Conservation (phyloP, 1,140 invertebrate species). For the Heliconius eleuchia region DNA sequence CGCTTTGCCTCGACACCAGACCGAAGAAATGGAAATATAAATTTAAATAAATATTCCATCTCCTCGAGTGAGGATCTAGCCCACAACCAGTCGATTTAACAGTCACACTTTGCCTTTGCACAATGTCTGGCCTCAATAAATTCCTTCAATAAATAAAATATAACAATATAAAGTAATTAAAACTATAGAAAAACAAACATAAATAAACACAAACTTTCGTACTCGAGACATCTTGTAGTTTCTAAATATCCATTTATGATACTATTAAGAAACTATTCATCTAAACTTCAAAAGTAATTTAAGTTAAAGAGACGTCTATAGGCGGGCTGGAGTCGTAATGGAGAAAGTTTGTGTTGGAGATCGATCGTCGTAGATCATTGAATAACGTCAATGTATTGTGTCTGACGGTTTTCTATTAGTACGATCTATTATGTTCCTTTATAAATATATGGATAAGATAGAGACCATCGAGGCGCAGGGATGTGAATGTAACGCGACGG, state of each 20-base stretch:
- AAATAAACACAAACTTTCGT: not conserved
- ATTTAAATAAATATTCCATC: too few species aligned
- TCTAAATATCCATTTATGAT: conserved; percentile 35
- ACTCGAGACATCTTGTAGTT: conserved; percentile 9
- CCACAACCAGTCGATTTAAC: too few species aligned
- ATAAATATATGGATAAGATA: not conserved
- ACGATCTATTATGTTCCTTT: not conserved
- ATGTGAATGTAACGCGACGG: too few species aligned
- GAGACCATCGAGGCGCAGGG: too few species aligned
- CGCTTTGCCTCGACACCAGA: too few species aligned
- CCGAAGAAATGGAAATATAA: too few species aligned
- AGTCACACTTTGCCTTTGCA: too few species aligned
- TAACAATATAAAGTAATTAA: not conserved
- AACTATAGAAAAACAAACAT: conserved; percentile 4
- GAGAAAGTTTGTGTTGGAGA: conserved; percentile 47
- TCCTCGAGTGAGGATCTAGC: too few species aligned
- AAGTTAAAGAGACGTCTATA: conserved; percentile 57
- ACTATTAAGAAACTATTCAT: conserved; percentile 55
- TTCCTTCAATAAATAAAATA: not conserved
- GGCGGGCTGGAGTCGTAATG: conserved; percentile 47
- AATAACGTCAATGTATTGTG: conserved; percentile 47
- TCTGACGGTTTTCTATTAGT: conserved; percentile 35
- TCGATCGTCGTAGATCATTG: conserved; percentile 46
- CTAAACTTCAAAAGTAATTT: conserved; percentile 57
- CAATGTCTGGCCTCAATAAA: too few species aligned